Base-by-base conservation (phyloP, 2,797 vertebrate species). In the Garrulus glandarius region DNA sequence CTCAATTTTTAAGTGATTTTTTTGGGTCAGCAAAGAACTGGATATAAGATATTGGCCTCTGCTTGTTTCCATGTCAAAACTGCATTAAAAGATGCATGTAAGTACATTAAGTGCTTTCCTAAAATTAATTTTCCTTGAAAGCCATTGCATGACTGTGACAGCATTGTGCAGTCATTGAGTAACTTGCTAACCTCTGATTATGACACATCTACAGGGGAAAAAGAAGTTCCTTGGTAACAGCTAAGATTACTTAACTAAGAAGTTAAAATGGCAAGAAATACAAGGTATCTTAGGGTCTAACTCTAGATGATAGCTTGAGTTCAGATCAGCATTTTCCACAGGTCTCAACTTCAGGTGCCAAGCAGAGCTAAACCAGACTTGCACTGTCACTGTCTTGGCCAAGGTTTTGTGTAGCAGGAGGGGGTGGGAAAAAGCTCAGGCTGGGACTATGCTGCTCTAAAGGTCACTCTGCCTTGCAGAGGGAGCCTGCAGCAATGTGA, bases 291-390 rank as follows among this genome's bases (percentile, higher is more conserved):
- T 67, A 52, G 52, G 15, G 9, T 82, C 68, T 83, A 52, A 70
- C 52, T 76, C 47, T 60, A 56, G 24, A 37, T 80, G 79, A 78
- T 26, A 92, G 70, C 78, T 92, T 0, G 0, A 87, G 52, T 86
- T 79, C 70, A 69, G 76, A 85, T 46, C 5, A 3, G 68, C 67
- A 46, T 78, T 81, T 84, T 86, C 79, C 43, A 52, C 32, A 37
- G 70, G 65, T 72, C 44, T 75, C 50, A 72, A 3, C 43, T 78
- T n/a, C 74, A 86, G 74, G 67, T 92, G 93, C 63, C 78, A 84
- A 76, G 56, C 44, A 77, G 84, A 95, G 91, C 60, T 94, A 93
- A 96, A 82, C 56, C 94, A 93, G 87, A 86, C 59, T 91, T 72
- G 20, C 63, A 34, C 44, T 24, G 69, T 41, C 72, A 46, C 49